Percentiles rank a stretch among this genome's conserved stretches.
phyloP scores from a whole-genome alignment of 2,888 invertebrate genomes.

The Tachina grossa region DNA sequence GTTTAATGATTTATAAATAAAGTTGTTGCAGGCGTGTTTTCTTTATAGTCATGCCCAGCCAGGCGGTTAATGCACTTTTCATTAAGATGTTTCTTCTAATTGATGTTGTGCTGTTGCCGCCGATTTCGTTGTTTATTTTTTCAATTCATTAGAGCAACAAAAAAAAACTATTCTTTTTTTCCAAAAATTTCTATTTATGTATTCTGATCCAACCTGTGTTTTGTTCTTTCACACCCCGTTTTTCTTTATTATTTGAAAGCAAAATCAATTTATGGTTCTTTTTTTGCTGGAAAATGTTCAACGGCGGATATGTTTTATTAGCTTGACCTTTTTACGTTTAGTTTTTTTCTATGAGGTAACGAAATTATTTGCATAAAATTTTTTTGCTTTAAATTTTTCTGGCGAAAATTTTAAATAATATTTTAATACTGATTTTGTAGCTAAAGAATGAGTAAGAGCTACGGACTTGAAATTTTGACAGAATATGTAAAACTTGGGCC shows the following conservation, averaged over 20 bases:
- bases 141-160: slow-evolving; percentile 20
- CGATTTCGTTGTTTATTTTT: slow-evolving; percentile 1
- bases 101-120: slow-evolving; percentile 19
- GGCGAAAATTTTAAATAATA: slow-evolving; percentile 22
- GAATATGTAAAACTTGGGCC: too few species aligned
- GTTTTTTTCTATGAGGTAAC: not conserved
- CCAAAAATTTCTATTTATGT: slow-evolving; percentile 51
- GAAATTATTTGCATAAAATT: slow-evolving; percentile 4
- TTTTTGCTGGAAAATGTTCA: slow-evolving; percentile 11
- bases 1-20: slow-evolving; percentile 49
- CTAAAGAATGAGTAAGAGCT: too few species aligned
- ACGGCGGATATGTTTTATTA: slow-evolving; percentile 30
- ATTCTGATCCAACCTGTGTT: slow-evolving; percentile 29
- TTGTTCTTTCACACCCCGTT: slow-evolving; percentile 10
- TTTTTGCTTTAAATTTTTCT: slow-evolving; percentile 30
- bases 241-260: not conserved
- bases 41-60: slow-evolving; percentile 46
- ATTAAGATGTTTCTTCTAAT: slow-evolving; percentile 47
- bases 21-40: slow-evolving; percentile 17
- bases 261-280: slow-evolving; percentile 7
- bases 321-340: slow-evolving; percentile 14
- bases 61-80: slow-evolving; percentile 66
- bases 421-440: not conserved
- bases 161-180: slow-evolving; percentile 9
- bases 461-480: too few species aligned